phyloP scores from a whole-genome alignment of 2,113 vertebrate genomes.

The Lepus timidus region DNA sequence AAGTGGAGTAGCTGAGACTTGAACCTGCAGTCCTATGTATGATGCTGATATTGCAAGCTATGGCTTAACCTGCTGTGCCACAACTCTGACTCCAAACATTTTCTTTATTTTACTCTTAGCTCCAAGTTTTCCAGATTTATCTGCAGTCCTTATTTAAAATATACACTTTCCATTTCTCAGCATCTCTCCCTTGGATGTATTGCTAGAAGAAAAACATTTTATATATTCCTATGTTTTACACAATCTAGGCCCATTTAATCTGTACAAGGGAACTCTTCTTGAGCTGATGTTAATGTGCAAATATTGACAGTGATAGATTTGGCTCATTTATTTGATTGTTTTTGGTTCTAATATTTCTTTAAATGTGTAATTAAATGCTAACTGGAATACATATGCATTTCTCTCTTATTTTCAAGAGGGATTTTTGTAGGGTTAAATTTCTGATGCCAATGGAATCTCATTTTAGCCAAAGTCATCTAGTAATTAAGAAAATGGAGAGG shows the following conservation, averaged over 20 bases:
- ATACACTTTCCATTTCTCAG: neutral
- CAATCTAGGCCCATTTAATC: neutral
- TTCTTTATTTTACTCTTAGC: neutral
- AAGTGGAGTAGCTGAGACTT: too few relatives aligned
- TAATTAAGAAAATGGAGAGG: neutral
- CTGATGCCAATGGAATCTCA: neutral
- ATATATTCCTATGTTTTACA: neutral
- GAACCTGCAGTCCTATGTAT: too few relatives aligned
- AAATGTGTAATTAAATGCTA: neutral
- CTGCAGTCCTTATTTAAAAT: neutral
- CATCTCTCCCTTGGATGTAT: neutral
- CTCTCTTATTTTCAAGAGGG: neutral
- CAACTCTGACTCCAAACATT: too few relatives aligned
- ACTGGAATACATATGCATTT: neutral
- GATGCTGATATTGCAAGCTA: too few relatives aligned
- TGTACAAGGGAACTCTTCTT: neutral
- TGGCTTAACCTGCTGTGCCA: too few relatives aligned
- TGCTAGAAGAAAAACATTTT: neutral
- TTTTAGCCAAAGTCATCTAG: neutral
- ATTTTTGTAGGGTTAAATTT: conserved; percentile 22
- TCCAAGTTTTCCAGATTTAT: neutral
- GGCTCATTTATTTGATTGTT: neutral
- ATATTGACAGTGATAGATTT: neutral
- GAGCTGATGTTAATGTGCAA: neutral
- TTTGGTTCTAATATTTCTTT: neutral